Evolutionary conservation across 2,113 vertebrate genomes (phyloP), one percentile per base, ranked within the genome.

Genomic region (Mesoclemmys tuberculata): DNA sequence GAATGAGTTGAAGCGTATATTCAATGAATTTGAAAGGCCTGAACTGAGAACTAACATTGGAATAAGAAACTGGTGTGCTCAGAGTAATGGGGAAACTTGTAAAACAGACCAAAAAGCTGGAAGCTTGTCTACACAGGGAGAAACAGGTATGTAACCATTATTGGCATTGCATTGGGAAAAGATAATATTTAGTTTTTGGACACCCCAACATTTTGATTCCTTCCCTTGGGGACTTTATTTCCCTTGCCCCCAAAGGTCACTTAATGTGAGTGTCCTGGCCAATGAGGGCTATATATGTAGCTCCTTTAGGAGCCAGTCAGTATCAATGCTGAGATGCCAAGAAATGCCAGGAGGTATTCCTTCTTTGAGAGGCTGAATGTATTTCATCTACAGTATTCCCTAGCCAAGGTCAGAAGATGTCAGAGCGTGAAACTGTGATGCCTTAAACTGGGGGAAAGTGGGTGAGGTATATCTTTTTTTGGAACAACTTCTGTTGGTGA

Each of bases 1-100:
- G 97, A 98, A 96, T 21, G 97, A 98, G 68, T 90, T 98, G 88
- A 98, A 98, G 64, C 99, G 99, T 46, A 97, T 96, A 52, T 99
- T 98, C 90, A 96, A 97, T 86, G 99, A 99, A 80, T 98, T 98
- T 24, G 99, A 99, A 71, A 98, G 98, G 94, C 97, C 98, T 26
- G 98, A 98, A 78, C 97, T 98, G 80, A 98, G 97, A 75, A 88
- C 95, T 0, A 88, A 95, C 44, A 91, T 92, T 41, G 96, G 97
- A 82, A 90, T 97, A 14, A 98, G 98, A 96, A 98, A 96, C 95
- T 99, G 98, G 98, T 98, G 98, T 96, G 83, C 96, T 77, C 98
- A 96, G 92, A 92, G 93, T 51, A 98, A 98, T 0, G 93, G 96
- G 21, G 99, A 99, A 41, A 93, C 86, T 3, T 98, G 98, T 75